These are phyloP conservation scores for Caenorhabditis sp. DNA, from an alignment of 2,888 invertebrate genomes.

Conservation along the genomic window DNA sequence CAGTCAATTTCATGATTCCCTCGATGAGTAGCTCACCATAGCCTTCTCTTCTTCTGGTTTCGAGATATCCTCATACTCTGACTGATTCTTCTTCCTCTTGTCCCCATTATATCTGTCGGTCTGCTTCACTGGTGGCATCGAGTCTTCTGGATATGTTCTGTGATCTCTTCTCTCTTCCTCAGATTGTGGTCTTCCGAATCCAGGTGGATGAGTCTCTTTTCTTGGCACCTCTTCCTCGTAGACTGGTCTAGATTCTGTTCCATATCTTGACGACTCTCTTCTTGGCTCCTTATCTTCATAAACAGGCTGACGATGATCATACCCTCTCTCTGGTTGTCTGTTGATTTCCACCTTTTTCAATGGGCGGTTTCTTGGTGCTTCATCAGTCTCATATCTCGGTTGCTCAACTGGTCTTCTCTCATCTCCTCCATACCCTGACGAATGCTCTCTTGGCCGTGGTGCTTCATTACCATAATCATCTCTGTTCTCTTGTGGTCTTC, in stretches of 20 bases:
- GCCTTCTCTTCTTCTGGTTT: slow-evolving; percentile 34
- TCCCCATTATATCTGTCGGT: slow-evolving; percentile 46
- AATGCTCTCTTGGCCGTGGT: slow-evolving; percentile 27
- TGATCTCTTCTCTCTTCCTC: slow-evolving; percentile 45
- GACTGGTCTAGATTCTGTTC: slow-evolving; percentile 20
- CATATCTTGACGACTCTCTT: slow-evolving; percentile 41
- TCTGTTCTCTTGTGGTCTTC: slow-evolving; percentile 41
- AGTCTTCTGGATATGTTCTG: slow-evolving; percentile 30
- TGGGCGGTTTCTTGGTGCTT: slow-evolving; percentile 16
- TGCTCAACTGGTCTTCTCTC: slow-evolving; percentile 32
- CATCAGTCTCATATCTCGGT: slow-evolving; percentile 37
- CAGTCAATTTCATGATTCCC: background rate
- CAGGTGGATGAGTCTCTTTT: slow-evolving; percentile 53
- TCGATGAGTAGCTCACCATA: slow-evolving; percentile 7
- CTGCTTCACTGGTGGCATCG: slow-evolving; percentile 34
- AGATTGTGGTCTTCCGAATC: slow-evolving; percentile 45
- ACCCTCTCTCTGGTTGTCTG: slow-evolving; percentile 23
- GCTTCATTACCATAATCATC: slow-evolving; percentile 29
- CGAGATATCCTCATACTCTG: slow-evolving; percentile 52
- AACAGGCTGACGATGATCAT: slow-evolving; percentile 16
- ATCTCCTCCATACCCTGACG: slow-evolving; percentile 49
- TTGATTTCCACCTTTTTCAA: slow-evolving; percentile 52
- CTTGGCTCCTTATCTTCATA: slow-evolving; percentile 29
- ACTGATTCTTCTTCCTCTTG: slow-evolving; percentile 42
- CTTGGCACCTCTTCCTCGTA: slow-evolving; percentile 29